phyloP scores from a whole-genome alignment of 2,797 vertebrate genomes.

The Sus cebifrons region DNA sequence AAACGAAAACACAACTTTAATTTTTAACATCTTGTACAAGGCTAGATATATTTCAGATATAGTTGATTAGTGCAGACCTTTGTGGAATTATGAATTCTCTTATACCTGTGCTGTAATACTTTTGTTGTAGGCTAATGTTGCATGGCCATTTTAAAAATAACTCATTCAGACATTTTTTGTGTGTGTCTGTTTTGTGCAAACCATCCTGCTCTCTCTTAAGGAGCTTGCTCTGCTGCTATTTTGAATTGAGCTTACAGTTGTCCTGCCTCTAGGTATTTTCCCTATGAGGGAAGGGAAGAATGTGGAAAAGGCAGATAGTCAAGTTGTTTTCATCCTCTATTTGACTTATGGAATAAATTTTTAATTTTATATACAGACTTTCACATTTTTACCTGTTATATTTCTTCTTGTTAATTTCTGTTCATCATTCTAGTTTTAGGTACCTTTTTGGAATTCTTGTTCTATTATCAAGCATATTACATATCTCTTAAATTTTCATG shows the following conservation, averaged over 20 bases:
- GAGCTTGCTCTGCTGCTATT: not conserved
- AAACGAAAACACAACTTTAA: not conserved
- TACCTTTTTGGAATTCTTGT: not conserved
- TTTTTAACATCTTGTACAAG: not conserved
- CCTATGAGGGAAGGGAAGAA: not conserved
- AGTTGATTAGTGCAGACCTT: not conserved
- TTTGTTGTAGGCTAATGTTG: not conserved
- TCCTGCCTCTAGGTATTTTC: not conserved
- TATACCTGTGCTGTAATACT: not conserved
- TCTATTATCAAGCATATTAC: not conserved
- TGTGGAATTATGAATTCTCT: not conserved
- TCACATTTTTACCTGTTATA: not conserved
- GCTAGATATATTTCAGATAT: not conserved
- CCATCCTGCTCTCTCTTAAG: not conserved
- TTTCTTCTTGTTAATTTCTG: not conserved
- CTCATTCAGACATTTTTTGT: not conserved
- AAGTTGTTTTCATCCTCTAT: not conserved
- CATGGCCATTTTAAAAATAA: not conserved
- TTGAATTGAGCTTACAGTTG: not conserved
- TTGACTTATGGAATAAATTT: not conserved
- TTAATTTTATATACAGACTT: not conserved
- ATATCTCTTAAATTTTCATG: not conserved
- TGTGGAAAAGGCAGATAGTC: not conserved
- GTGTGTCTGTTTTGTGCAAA: not conserved
- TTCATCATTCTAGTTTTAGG: not conserved